These are phyloP conservation scores for Plodia interpunctella DNA, from an alignment of 1,140 invertebrate genomes.

Conservation along the genomic window DNA sequence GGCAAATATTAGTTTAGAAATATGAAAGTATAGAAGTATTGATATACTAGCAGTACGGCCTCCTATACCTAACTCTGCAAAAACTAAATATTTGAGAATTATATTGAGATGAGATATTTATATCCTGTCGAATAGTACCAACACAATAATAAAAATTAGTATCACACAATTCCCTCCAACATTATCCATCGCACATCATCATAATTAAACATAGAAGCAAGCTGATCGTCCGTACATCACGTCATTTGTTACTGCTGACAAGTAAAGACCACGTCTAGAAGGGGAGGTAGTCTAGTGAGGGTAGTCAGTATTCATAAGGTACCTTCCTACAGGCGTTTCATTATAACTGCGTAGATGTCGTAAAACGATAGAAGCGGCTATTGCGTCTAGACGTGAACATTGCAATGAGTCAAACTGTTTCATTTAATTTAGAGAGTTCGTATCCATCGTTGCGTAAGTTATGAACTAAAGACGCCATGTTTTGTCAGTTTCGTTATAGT, in stretches of 20 bases:
- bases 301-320: slow-evolving; percentile 65
- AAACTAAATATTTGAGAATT: no score
- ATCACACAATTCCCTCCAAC: slow-evolving; percentile 29
- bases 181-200: slow-evolving; percentile 42
- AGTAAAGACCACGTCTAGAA: slow-evolving; percentile 52
- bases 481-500: neutral
- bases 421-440: neutral
- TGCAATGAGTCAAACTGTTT: slow-evolving; percentile 7
- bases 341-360: slow-evolving; percentile 38
- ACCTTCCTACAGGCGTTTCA: slow-evolving; percentile 56
- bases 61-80: no score
- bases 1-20: no score
- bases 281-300: slow-evolving; percentile 22
- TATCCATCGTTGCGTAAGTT: neutral
- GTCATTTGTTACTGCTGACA: slow-evolving; percentile 67
- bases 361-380: slow-evolving; percentile 26
- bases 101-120: no score
- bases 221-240: slow-evolving; percentile 38
- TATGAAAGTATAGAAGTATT: no score
- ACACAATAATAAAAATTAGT: neutral
- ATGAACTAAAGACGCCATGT: neutral
- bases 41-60: no score
- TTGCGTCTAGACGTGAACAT: slow-evolving; percentile 22
- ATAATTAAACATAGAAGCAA: slow-evolving; percentile 50
- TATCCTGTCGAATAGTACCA: no score